phyloP scores from a whole-genome alignment of 2,797 vertebrate genomes.

The Bradypodion pumilum region DNA sequence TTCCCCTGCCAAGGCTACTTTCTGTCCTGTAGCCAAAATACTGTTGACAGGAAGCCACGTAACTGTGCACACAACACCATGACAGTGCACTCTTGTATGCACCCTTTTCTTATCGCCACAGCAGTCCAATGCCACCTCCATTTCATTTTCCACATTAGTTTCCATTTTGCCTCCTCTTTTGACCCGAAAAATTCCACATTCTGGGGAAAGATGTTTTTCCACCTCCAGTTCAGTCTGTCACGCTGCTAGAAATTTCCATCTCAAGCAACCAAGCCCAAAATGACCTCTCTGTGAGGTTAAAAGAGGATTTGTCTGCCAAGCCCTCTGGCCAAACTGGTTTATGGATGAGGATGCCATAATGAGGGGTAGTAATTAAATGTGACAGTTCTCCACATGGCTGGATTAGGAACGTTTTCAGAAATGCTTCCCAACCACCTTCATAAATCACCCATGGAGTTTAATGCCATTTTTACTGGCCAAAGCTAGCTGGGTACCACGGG shows the following conservation, averaged over 20 bases:
- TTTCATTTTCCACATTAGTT: too few species aligned
- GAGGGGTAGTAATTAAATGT: neutral
- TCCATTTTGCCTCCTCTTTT: too few species aligned
- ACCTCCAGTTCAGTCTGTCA: neutral
- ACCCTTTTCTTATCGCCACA: too few species aligned
- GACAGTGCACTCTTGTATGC: too few species aligned
- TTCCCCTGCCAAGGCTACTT: too few species aligned
- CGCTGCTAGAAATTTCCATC: neutral
- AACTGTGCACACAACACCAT: too few species aligned
- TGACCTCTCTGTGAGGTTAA: neutral
- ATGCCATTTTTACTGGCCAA: neutral
- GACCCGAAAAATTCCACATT: too few species aligned
- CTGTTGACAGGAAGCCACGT: too few species aligned
- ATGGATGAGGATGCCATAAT: neutral
- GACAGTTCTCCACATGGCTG: too few species aligned
- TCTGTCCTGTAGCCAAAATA: too few species aligned
- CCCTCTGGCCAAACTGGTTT: conserved; percentile 6
- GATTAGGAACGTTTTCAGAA: neutral
- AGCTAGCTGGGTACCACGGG: neutral
- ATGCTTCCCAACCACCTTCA: neutral
- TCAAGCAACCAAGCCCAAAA: neutral
- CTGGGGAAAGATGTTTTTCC: neutral
- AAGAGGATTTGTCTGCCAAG: neutral
- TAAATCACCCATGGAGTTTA: neutral
- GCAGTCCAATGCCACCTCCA: too few species aligned